Conservation (phyloP, 2,113 vertebrate genomes). For the Laticauda laticaudata region DNA sequence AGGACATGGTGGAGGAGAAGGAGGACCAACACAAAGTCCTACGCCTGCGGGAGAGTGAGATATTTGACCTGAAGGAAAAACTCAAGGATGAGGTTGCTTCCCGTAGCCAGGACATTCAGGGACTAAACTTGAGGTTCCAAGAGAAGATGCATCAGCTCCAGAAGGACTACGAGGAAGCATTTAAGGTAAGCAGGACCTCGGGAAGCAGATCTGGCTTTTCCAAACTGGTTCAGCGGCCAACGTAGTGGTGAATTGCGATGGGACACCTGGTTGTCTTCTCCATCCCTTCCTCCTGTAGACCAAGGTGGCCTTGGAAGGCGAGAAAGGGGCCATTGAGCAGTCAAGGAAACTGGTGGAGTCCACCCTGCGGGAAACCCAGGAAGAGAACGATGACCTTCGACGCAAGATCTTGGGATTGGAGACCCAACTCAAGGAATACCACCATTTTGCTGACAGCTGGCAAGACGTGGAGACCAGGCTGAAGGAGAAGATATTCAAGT, state of each 20-base stretch:
- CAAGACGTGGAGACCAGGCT: conserved; percentile 67
- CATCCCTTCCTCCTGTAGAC: conserved; percentile 44
- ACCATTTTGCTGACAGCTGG: conserved; percentile 67
- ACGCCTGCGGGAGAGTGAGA: conserved; percentile 80
- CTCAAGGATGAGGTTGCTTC: conserved; percentile 72
- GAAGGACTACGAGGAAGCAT: conserved; percentile 70
- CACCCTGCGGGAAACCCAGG: conserved; percentile 63
- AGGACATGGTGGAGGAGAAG: conserved; percentile 66
- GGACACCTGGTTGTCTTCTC: neutral
- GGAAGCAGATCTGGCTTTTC: neutral
- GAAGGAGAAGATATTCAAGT: conserved; percentile 66
- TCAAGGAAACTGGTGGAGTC: conserved; percentile 44
- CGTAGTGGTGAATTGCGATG: no score
- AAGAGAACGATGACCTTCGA: conserved; percentile 67
- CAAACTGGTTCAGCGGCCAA: neutral
- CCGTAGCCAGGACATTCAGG: conserved; percentile 69
- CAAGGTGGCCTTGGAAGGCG: conserved; percentile 54
- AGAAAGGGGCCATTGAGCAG: conserved; percentile 51
- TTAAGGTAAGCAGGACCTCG: conserved; percentile 63
- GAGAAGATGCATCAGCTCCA: conserved; percentile 73
- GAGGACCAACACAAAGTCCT: conserved; percentile 69
- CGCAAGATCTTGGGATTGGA: conserved; percentile 70
- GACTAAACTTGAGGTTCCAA: conserved; percentile 70
- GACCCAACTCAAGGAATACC: conserved; percentile 69
- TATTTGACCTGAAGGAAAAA: conserved; percentile 69